Percentiles rank a stretch among this genome's conserved stretches.
These are phyloP conservation scores for Gortyna flavago DNA, from an alignment of 2,888 invertebrate genomes.

Conservation along the genomic window DNA sequence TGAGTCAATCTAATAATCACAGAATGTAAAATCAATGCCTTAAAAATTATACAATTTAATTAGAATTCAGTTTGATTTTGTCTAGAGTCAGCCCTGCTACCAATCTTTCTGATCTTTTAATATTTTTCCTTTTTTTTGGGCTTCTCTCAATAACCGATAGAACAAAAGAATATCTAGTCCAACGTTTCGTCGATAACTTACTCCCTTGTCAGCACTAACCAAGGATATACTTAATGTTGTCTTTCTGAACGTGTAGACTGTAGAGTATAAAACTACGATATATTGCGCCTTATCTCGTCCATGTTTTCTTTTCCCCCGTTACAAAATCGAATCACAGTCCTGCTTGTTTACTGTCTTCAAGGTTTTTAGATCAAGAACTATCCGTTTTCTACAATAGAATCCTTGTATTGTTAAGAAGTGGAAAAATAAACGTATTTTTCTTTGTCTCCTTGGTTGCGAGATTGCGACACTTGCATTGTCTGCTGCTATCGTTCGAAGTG, in stretches of 20 bases:
- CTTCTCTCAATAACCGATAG: background rate
- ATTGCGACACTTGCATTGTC: slow-evolving; percentile 24
- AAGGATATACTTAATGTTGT: slow-evolving; percentile 46
- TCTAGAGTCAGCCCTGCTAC: background rate
- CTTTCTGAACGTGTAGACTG: slow-evolving; percentile 42
- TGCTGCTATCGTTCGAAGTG: slow-evolving; percentile 23
- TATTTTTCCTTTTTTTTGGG: background rate
- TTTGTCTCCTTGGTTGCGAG: slow-evolving; percentile 21
- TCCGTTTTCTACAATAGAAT: slow-evolving; percentile 14
- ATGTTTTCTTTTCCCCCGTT: slow-evolving; percentile 22
- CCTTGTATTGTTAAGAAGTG: background rate
- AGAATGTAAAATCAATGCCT: too few species aligned
- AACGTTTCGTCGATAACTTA: slow-evolving; percentile 32
- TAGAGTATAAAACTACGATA: slow-evolving; percentile 53
- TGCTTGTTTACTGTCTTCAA: slow-evolving; percentile 17
- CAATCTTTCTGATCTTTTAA: background rate
- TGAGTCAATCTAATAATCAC: too few species aligned
- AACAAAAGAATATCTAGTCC: slow-evolving; percentile 16
- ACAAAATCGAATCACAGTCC: slow-evolving; percentile 11
- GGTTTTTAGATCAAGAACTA: slow-evolving; percentile 21
- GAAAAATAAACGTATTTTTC: slow-evolving; percentile 21
- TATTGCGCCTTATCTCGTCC: slow-evolving; percentile 40
- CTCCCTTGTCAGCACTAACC: slow-evolving; percentile 45
- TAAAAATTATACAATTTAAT: too few species aligned
- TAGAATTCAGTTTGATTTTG: too few species aligned